A percentile compares a stretch with the other conserved stretches of the same genome.
Conservation (phyloP, 1,140 invertebrate genomes). For the Heterodera carotae region DNA sequence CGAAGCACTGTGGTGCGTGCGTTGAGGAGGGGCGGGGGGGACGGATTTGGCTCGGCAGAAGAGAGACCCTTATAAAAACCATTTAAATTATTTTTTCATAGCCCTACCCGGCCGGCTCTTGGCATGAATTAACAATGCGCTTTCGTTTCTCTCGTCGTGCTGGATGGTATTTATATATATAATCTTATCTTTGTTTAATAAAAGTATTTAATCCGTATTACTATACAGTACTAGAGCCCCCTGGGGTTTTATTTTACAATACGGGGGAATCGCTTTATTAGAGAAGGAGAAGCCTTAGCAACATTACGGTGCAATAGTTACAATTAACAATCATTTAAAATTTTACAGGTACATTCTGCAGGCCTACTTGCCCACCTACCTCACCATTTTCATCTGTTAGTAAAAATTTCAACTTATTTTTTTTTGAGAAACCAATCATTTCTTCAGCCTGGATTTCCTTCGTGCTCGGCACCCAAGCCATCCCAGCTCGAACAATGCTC, state of each 20-base stretch:
- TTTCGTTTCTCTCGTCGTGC: slow-evolving; percentile 64
- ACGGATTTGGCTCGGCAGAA: not conserved
- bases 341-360: slow-evolving; percentile 53
- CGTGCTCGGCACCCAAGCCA: slow-evolving; percentile 59
- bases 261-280: no score
- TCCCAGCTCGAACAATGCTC: slow-evolving; percentile 55
- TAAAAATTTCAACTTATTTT: slow-evolving; percentile 22
- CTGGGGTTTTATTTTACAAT: no score
- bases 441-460: slow-evolving; percentile 65
- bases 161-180: slow-evolving; percentile 55
- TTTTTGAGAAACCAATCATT: not conserved
- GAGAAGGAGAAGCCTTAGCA: no score
- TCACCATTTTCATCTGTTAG: slow-evolving; percentile 65
- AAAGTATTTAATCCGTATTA: not conserved
- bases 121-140: slow-evolving; percentile 65
- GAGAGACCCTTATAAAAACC: slow-evolving; percentile 15
- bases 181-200: no score
- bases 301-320: no score
- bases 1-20: slow-evolving; percentile 54
- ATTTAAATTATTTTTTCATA: slow-evolving; percentile 38
- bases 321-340: no score
- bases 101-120: slow-evolving; percentile 63
- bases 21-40: slow-evolving; percentile 16
- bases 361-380: slow-evolving; percentile 64
- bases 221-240: no score